Evolutionary conservation across 2,888 invertebrate genomes (phyloP).

Genomic region (Noctuana brunneofusca): DNA sequence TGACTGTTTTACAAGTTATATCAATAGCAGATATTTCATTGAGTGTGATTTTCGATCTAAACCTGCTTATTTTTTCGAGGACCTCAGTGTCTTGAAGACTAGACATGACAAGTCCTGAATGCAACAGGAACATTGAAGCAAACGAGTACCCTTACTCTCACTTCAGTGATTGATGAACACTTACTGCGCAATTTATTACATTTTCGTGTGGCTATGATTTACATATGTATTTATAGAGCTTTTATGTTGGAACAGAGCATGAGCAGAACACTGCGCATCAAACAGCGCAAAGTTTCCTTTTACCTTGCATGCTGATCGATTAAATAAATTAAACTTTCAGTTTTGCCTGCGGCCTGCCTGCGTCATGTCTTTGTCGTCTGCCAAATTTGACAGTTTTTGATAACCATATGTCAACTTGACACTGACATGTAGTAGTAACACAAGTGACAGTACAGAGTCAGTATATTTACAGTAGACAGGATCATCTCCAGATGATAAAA

Average conservation of each 20-base stretch:
- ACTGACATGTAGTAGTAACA: too few relatives aligned
- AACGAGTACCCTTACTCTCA: slow-evolving; percentile 7
- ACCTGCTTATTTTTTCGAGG: slow-evolving; percentile 43
- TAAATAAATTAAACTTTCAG: too few relatives aligned
- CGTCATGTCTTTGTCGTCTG: too few relatives aligned
- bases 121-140: slow-evolving; percentile 12
- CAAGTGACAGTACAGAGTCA: too few relatives aligned
- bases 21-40: slow-evolving; percentile 64
- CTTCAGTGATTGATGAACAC: not conserved
- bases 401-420: too few relatives aligned
- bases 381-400: too few relatives aligned
- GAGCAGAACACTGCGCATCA: slow-evolving; percentile 8
- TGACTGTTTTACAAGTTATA: slow-evolving; percentile 58
- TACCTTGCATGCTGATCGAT: too few relatives aligned
- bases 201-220: slow-evolving; percentile 2
- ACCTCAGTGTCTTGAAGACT: slow-evolving; percentile 9
- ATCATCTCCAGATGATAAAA: too few relatives aligned
- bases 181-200: slow-evolving; percentile 14
- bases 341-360: too few relatives aligned
- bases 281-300: not conserved
- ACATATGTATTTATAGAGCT: slow-evolving; percentile 5
- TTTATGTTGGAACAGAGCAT: slow-evolving; percentile 10
- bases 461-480: too few relatives aligned
- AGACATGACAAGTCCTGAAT: slow-evolving; percentile 15
- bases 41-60: slow-evolving; percentile 48